phyloP scores from a whole-genome alignment of 92 coral and sea anemone genomes.

The Galaxea fascicularis region DNA sequence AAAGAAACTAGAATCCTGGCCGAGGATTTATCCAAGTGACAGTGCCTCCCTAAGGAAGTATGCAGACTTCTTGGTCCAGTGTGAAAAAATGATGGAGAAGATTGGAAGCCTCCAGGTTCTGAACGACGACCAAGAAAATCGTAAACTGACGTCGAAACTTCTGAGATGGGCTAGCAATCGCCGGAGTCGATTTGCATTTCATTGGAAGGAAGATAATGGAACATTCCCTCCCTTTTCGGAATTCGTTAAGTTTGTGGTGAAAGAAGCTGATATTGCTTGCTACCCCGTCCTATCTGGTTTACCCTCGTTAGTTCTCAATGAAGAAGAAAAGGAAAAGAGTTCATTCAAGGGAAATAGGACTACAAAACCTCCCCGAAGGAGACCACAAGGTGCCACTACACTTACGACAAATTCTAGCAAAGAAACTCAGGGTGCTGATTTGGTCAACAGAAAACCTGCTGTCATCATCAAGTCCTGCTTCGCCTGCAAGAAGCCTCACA shows the following conservation, averaged over 20 bases:
- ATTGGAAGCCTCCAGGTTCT: constrained; percentile 54
- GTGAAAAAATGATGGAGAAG: constrained; percentile 52
- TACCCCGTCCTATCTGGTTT: constrained; percentile 66
- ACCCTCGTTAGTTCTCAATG: constrained; percentile 4
- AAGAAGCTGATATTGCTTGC: constrained; percentile 66
- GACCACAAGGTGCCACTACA: neutral
- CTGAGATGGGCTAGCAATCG: constrained; percentile 56
- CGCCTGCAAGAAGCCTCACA: constrained; percentile 38
- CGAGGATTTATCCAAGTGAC: constrained; percentile 50
- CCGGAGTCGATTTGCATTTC: constrained; percentile 49
- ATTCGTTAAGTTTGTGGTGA: constrained; percentile 56
- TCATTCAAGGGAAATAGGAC: neutral
- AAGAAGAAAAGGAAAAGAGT: no score
- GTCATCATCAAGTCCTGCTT: no score
- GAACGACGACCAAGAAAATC: constrained; percentile 63
- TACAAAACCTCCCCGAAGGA: neutral
- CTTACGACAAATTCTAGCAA: constrained; percentile 11
- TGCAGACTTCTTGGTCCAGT: constrained; percentile 66
- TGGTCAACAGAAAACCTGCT: no score
- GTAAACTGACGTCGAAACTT: constrained; percentile 51
- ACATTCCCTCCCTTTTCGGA: constrained; percentile 66
- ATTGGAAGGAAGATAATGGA: constrained; percentile 30
- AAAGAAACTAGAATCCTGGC: constrained; percentile 63
- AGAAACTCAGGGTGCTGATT: neutral
- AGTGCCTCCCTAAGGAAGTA: constrained; percentile 47